Evolutionary conservation across 2,797 vertebrate species (phyloP), one percentile per base, ranked within the genome.

Genomic region (Melanotaenia nigrans): DNA sequence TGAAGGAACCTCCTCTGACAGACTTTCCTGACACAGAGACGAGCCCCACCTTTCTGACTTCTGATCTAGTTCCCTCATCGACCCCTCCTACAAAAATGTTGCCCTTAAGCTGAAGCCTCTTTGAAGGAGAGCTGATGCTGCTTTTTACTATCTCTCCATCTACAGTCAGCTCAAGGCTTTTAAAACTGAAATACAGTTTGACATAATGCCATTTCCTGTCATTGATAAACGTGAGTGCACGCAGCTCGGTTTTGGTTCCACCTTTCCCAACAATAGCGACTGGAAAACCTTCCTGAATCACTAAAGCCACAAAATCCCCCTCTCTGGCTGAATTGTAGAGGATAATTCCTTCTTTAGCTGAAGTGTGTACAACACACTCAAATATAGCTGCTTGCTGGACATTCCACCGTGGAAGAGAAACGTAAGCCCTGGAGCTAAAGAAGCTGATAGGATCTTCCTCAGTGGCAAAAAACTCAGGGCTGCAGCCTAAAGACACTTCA

Each of bases 401-500:
- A 1, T 85, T 94, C 95, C 95, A 96, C 0, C 85, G 65, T 20
- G 95, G 93, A 79, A 98, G 91, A 40, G 94, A 94, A 80, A 97
- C 65, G 45, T 95, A 98, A 32, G 96, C 97, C 79, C 93, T 95
- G 12, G 97, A 96, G 84, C 96, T 99, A 85, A 98, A 98, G 85
- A 98, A 97, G 90, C 94, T 98, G 70, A 98, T 90, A 0, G 96
- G 89, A 24, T 98, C 95, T 56, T 96, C 93, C 71, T 96, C 95
- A 1, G 80, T 90, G 54, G 96, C 94, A 82, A 96, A 96, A 91
- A 99, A 97, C 74, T 97, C 95, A 20, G 96, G 95, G 75, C 90
- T 98, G 79, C 96, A 99, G 49, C 96, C 96, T 51, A 96, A 87
- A 0, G 95, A 98, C 67, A 98, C 96, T 81, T 98, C 97, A 73